A percentile compares a stretch with the other conserved stretches of the same genome.
Conservation (phyloP, 2,888 invertebrate species). For the Xestobium rufovillosum region DNA sequence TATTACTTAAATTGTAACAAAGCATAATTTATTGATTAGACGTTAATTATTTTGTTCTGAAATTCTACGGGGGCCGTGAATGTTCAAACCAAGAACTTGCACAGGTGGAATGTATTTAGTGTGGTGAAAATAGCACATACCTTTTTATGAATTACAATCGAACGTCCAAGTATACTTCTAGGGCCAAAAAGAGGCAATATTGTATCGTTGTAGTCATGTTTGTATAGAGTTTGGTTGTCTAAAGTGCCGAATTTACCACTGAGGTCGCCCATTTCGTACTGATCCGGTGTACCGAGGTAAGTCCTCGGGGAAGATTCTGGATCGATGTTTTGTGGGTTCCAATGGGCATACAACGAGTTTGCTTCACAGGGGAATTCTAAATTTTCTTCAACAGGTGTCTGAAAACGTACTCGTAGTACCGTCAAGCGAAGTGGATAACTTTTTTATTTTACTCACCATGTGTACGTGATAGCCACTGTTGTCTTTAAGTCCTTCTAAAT, state of each 20-base stretch:
- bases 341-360: slow-evolving; percentile 74
- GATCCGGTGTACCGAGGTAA: slow-evolving; percentile 67
- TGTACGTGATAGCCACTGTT: slow-evolving; percentile 76
- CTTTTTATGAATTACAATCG: slow-evolving; percentile 73
- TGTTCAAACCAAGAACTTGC: too few species aligned
- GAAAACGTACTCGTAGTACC: too few species aligned
- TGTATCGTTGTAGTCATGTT: slow-evolving; percentile 66
- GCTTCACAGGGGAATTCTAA: slow-evolving; percentile 82
- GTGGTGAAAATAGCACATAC: slow-evolving; percentile 38
- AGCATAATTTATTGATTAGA: neutral
- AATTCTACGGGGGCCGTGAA: neutral
- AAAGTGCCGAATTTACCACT: slow-evolving; percentile 80
- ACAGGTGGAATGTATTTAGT: too few species aligned
- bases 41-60: neutral
- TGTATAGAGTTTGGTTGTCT: slow-evolving; percentile 54
- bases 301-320: slow-evolving; percentile 50
- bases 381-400: slow-evolving; percentile 77
- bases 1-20: neutral
- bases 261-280: slow-evolving; percentile 79
- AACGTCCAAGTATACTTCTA: slow-evolving; percentile 76
- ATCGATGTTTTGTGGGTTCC: slow-evolving; percentile 74
- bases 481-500: slow-evolving; percentile 61
- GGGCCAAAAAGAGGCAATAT: slow-evolving; percentile 75
- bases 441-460: slow-evolving; percentile 50
- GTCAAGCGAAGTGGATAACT: neutral